phyloP scores from a whole-genome alignment of 2,888 invertebrate species.

The Labia minor region DNA sequence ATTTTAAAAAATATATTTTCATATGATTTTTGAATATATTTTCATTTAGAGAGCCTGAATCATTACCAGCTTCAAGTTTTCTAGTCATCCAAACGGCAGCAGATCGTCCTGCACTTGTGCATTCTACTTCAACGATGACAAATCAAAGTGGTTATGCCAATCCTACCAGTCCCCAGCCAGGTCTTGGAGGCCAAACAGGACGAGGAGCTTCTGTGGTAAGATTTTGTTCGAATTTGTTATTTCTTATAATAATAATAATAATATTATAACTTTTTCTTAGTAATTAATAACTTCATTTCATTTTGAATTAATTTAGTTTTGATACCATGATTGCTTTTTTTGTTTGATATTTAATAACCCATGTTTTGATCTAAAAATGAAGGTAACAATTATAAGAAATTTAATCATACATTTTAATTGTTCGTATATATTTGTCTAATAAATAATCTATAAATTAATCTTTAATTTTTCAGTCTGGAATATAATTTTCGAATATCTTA shows the following conservation, averaged over 20 bases:
- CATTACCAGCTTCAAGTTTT: slow-evolving; percentile 69
- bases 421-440: too few relatives aligned
- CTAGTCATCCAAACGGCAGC: slow-evolving; percentile 72
- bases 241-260: neutral
- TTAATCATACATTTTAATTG: too few relatives aligned
- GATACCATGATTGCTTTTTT: too few relatives aligned
- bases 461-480: too few relatives aligned
- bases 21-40: slow-evolving; percentile 2
- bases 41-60: slow-evolving; percentile 51
- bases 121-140: slow-evolving; percentile 35
- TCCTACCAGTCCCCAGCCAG: slow-evolving; percentile 57
- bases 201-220: slow-evolving; percentile 81
- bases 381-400: too few relatives aligned
- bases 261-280: neutral
- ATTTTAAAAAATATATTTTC: too few relatives aligned
- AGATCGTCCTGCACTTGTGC: slow-evolving; percentile 42
- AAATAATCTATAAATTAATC: too few relatives aligned
- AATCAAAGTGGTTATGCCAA: slow-evolving; percentile 40
- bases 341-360: too few relatives aligned
- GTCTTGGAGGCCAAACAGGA: slow-evolving; percentile 68
- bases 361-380: too few relatives aligned
- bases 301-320: neutral
- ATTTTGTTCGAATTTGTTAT: slow-evolving; percentile 24
- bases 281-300: neutral
- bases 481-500: too few relatives aligned